Evolutionary conservation across 2,888 invertebrate species (phyloP).

Genomic region (Mesorhabditis spiculigera): DNA sequence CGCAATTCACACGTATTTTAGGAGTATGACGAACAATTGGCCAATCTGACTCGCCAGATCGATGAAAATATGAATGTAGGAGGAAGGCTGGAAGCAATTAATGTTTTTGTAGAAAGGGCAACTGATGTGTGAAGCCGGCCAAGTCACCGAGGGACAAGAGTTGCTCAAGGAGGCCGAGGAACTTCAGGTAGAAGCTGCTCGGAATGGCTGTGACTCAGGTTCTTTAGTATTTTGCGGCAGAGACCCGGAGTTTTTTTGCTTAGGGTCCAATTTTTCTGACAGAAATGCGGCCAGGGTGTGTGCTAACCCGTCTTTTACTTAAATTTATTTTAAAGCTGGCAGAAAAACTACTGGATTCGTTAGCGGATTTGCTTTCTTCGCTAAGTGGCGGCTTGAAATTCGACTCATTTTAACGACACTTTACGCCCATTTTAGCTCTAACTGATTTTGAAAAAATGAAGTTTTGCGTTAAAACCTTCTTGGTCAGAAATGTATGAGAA

Average conservation of each 20-base stretch:
- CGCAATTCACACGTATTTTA: not conserved
- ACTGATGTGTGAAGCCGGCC: not conserved
- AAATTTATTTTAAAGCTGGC: constrained; percentile 15
- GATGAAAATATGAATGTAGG: not conserved
- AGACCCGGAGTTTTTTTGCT: no score
- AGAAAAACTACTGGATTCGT: constrained; percentile 19
- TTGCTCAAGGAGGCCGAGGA: not conserved
- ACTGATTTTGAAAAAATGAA: no score
- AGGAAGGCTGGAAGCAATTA: not conserved
- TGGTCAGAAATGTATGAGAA: no score
- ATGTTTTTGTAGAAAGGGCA: not conserved
- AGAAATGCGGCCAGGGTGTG: no score
- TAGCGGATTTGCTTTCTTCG: no score
- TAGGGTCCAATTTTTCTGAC: no score
- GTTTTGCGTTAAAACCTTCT: no score
- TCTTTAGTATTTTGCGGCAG: no score
- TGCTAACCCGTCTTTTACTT: no score
- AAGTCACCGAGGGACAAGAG: not conserved
- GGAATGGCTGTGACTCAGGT: not conserved
- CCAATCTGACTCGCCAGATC: not conserved
- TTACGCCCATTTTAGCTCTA: no score
- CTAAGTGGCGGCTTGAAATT: no score
- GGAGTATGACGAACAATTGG: not conserved
- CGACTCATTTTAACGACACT: no score
- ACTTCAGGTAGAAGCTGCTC: not conserved